Percentiles rank a stretch among this genome's conserved stretches.
Conservation (phyloP, 1,140 invertebrate species). For the Caerostris darwini region DNA sequence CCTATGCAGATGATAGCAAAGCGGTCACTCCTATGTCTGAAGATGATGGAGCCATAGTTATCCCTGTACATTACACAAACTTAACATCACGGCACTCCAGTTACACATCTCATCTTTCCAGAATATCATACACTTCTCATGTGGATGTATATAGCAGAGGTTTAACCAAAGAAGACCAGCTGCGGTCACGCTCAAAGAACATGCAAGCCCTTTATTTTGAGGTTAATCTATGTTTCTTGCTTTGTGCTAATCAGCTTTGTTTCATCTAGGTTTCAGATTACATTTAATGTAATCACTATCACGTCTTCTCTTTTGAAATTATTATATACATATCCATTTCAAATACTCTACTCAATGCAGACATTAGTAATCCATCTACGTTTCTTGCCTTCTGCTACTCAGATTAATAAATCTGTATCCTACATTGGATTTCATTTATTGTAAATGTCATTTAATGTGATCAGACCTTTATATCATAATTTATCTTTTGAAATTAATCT, state of each 20-base stretch:
- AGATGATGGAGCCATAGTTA: slow-evolving; percentile 96
- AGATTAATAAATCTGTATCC: no score
- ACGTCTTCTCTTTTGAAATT: no score
- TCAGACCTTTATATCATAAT: not conserved
- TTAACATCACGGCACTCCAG: slow-evolving; percentile 92
- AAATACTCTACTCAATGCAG: no score
- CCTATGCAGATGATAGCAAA: slow-evolving; percentile 98
- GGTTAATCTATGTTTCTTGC: slow-evolving; percentile 59
- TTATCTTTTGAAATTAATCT: no score
- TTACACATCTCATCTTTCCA: slow-evolving; percentile 95
- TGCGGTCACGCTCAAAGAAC: slow-evolving; percentile 85
- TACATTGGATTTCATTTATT: not conserved
- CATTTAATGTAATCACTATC: no score
- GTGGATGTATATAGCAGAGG: slow-evolving; percentile 89
- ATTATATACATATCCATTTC: no score
- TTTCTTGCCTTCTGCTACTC: no score
- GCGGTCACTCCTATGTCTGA: slow-evolving; percentile 99
- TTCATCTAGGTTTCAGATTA: not conserved
- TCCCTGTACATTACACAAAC: slow-evolving; percentile 88
- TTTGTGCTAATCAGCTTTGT: not conserved
- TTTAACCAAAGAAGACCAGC: slow-evolving; percentile 91
- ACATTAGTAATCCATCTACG: no score
- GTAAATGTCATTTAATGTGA: not conserved
- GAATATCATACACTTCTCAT: slow-evolving; percentile 95
- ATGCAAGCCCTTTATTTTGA: slow-evolving; percentile 79